Evolutionary conservation across 1,140 invertebrate species (phyloP).

Genomic region (Dreissena rostriformis): DNA sequence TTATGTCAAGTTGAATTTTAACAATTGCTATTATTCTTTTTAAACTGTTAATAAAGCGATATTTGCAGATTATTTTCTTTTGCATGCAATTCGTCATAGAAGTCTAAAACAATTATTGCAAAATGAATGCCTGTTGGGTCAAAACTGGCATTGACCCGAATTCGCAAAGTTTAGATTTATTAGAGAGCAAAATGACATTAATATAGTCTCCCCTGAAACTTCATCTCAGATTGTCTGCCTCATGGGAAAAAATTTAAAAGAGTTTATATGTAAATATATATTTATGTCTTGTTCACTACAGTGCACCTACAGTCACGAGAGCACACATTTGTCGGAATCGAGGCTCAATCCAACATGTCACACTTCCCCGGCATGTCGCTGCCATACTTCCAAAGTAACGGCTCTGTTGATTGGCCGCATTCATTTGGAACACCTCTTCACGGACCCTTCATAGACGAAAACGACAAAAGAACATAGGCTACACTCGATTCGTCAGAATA

Average conservation of each 20-base stretch:
- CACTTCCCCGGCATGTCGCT: slow-evolving; percentile 41
- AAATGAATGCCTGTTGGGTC: not conserved
- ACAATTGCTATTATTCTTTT: too few relatives aligned
- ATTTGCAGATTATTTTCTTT: too few relatives aligned
- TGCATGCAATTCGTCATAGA: too few relatives aligned
- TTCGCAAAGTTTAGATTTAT: not conserved
- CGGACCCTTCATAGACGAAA: not conserved
- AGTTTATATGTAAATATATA: too few relatives aligned
- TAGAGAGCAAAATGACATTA: not conserved
- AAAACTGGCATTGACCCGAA: not conserved
- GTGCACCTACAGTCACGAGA: slow-evolving; percentile 17
- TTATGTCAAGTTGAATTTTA: too few relatives aligned
- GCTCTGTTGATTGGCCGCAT: slow-evolving; percentile 47
- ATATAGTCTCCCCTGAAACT: not conserved
- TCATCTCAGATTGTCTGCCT: not conserved
- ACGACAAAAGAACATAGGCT: not conserved
- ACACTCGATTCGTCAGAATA: too few relatives aligned
- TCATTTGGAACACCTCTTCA: slow-evolving; percentile 14
- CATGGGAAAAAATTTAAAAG: not conserved
- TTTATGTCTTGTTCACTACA: not conserved
- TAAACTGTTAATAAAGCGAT: too few relatives aligned
- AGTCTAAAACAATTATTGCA: not conserved
- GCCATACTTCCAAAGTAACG: slow-evolving; percentile 64
- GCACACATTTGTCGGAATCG: slow-evolving; percentile 21
- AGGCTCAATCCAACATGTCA: slow-evolving; percentile 18